Evolutionary conservation across 2,888 invertebrate genomes (phyloP), one percentile per base, ranked within the genome.

Genomic region (Orchesella flavescens): DNA sequence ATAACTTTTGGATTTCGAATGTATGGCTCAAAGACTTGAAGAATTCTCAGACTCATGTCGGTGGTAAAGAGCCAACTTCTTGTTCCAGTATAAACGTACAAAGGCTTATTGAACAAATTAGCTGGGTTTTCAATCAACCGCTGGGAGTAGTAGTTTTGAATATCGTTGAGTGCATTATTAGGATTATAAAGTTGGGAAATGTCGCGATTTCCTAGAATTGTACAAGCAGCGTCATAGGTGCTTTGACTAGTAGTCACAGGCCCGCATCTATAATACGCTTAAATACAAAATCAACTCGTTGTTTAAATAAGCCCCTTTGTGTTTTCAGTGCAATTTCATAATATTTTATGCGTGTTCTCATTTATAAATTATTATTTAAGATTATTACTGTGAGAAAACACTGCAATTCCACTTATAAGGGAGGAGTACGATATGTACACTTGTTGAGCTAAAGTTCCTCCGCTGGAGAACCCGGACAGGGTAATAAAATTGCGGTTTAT

Each of bases 261-360:
- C 0, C 88, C 87, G 68, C 88, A 88, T 66, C 87, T 63, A 71
- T 87, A 88, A 65, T 86, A 86, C 0, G 87, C 88, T 46, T 53
- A 23, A 63, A 65, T 55, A 46, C 59, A 61, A 15, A 34, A 44
- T n/a, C 55, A 63, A 21, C 9, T 15, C 59, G 44, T 46, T 46
- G 46, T 13, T 24, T 63, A 63, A n/a, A n/a, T n/a, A n/a, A n/a
- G n/a, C n/a, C n/a, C n/a, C n/a, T n/a, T n/a, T n/a, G n/a, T n/a
- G n/a, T n/a, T n/a, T n/a, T n/a, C n/a, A n/a, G n/a, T n/a, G n/a
- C n/a, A n/a, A n/a, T n/a, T n/a, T n/a, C n/a, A n/a, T n/a, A n/a
- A n/a, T n/a, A n/a, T n/a, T n/a, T n/a, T n/a, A n/a, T n/a, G n/a
- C n/a, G n/a, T n/a, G n/a, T n/a, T n/a, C n/a, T n/a, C n/a, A 0